phyloP scores from a whole-genome alignment of 2,113 vertebrate genomes.

The Aepyceros melampus region DNA sequence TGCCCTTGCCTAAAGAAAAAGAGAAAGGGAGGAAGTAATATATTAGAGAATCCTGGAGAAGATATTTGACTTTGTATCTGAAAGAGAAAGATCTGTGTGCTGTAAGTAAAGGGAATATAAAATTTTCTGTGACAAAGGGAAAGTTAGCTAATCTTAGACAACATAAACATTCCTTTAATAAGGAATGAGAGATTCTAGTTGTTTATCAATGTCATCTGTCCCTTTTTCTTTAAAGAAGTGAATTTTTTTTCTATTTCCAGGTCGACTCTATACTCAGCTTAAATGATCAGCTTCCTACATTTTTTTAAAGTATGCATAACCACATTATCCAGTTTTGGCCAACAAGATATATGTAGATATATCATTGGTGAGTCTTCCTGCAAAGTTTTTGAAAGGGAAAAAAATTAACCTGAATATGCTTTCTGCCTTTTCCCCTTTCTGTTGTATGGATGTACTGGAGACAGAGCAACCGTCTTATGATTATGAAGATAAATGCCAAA shows the following conservation, averaged over 20 bases:
- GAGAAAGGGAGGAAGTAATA: neutral
- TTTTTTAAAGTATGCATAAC: neutral
- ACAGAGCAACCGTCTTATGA: neutral
- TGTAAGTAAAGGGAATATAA: neutral
- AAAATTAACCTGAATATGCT: neutral
- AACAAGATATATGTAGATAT: neutral
- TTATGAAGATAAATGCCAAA: neutral
- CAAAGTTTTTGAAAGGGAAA: neutral
- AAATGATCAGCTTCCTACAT: neutral
- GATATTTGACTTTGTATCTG: neutral
- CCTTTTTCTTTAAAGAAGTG: neutral
- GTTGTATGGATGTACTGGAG: neutral
- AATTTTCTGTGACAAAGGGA: neutral
- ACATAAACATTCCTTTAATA: neutral
- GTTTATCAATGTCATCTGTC: neutral
- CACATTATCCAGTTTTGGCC: neutral
- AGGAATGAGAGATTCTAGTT: neutral
- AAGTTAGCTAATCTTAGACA: neutral
- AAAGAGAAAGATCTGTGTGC: neutral
- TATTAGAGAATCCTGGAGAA: neutral
- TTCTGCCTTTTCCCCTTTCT: neutral
- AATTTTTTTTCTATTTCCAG: too few relatives aligned
- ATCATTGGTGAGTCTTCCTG: neutral
- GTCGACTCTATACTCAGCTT: neutral
- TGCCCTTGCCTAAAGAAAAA: neutral